Evolutionary conservation across 2,113 vertebrate species (phyloP).

Genomic region (Percina caprodes): DNA sequence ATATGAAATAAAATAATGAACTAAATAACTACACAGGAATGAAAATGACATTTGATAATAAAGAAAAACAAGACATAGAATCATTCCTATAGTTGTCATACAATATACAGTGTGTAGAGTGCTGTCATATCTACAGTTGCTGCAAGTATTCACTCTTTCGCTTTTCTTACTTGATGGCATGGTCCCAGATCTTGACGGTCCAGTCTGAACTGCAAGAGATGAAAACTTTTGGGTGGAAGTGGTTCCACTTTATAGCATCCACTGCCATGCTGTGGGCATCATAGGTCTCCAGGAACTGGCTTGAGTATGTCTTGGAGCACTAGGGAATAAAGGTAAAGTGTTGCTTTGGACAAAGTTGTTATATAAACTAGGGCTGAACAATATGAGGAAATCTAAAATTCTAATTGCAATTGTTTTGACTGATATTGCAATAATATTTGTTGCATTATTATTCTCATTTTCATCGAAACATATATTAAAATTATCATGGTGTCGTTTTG

Average conservation of each 20-base stretch:
- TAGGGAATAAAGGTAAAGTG: slow-evolving; percentile 62
- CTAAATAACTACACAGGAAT: neutral
- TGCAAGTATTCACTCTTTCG: neutral
- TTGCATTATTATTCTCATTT: too few relatives aligned
- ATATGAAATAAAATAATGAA: neutral
- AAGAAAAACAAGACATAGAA: neutral
- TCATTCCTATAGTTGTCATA: neutral
- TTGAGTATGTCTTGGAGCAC: slow-evolving; percentile 96
- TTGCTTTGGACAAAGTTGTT: neutral
- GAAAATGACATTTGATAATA: neutral
- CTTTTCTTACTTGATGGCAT: slow-evolving; percentile 89
- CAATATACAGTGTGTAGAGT: neutral
- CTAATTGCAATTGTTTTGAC: too few relatives aligned
- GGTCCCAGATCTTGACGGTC: slow-evolving; percentile 98
- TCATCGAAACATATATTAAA: too few relatives aligned
- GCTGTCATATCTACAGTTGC: neutral
- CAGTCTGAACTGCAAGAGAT: slow-evolving; percentile 97
- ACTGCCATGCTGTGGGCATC: slow-evolving; percentile 92
- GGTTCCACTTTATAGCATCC: slow-evolving; percentile 92
- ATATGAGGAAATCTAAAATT: too few relatives aligned
- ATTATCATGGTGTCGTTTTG: too few relatives aligned
- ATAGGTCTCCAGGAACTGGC: slow-evolving; percentile 91
- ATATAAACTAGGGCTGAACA: neutral
- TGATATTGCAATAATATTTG: too few relatives aligned
- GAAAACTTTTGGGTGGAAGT: slow-evolving; percentile 92